phyloP scores from a whole-genome alignment of 2,113 vertebrate species.

The Hemibates koningsi region DNA sequence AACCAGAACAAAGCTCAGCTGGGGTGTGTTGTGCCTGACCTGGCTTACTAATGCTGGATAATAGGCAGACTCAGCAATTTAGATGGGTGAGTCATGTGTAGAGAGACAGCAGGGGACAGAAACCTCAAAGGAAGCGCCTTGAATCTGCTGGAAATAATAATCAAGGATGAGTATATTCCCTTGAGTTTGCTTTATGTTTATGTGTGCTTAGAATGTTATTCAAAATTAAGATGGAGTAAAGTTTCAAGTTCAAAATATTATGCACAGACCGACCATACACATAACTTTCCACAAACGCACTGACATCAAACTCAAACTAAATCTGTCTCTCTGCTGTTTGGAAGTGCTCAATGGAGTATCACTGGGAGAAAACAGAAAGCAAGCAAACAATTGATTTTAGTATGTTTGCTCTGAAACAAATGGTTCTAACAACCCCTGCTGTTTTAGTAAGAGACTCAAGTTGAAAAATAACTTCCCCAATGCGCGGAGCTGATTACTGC shows the following conservation, averaged over 20 bases:
- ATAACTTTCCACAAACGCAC: not conserved
- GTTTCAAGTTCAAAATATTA: slow-evolving; percentile 12
- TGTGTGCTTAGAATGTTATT: slow-evolving; percentile 8
- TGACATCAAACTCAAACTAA: slow-evolving; percentile 21
- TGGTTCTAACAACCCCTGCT: slow-evolving; percentile 25
- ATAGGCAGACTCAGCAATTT: slow-evolving; percentile 62
- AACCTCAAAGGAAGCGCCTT: not conserved
- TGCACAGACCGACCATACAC: not conserved
- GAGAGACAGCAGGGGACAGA: not conserved
- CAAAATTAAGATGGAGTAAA: not conserved
- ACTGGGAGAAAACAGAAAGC: not conserved
- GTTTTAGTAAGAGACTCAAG: slow-evolving; percentile 16
- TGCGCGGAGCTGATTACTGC: slow-evolving; percentile 41
- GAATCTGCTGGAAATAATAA: slow-evolving; percentile 4
- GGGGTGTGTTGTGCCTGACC: slow-evolving; percentile 20
- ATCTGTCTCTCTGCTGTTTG: slow-evolving; percentile 32
- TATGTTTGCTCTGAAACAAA: slow-evolving; percentile 48
- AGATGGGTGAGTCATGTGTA: slow-evolving; percentile 30
- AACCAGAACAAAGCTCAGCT: slow-evolving; percentile 58
- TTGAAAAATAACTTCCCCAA: slow-evolving; percentile 11
- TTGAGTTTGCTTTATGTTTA: not conserved
- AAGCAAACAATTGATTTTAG: slow-evolving; percentile 49
- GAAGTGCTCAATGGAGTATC: not conserved
- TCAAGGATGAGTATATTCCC: not conserved
- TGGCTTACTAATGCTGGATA: slow-evolving; percentile 45